Conservation (phyloP, 2,888 invertebrate species). For the Xanthorhoe designata region DNA sequence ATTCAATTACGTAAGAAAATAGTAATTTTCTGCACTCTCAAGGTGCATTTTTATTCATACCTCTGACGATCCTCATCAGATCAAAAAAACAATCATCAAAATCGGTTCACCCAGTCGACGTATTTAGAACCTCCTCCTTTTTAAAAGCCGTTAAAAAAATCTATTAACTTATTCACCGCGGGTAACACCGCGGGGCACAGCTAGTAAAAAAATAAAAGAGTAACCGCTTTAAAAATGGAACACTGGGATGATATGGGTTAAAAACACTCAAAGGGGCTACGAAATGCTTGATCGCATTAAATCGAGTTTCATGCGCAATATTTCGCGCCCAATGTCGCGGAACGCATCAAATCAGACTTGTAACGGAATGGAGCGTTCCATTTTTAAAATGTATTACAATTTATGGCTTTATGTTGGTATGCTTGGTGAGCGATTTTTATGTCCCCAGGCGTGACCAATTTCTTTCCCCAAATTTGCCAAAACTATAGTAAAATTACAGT, state of each 20-base stretch:
- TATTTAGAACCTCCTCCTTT: no score
- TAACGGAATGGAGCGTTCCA: conserved; percentile 57
- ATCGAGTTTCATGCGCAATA: conserved; percentile 76
- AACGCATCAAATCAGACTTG: conserved; percentile 71
- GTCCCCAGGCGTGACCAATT: conserved; percentile 63
- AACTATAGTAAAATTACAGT: conserved; percentile 19
- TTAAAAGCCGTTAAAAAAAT: no score
- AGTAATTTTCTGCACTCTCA: no score
- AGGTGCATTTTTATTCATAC: no score
- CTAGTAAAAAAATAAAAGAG: no score
- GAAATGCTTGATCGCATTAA: conserved; percentile 55
- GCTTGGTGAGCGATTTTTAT: conserved; percentile 61
- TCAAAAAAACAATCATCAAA: no score
- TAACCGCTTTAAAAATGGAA: no score
- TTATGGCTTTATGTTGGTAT: conserved; percentile 68
- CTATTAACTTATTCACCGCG: no score
- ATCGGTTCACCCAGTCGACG: no score
- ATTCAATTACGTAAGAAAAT: no score
- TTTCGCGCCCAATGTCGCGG: conserved; percentile 76
- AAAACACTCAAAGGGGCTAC: conserved; percentile 24
- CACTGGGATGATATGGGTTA: not conserved
- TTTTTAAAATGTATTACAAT: conserved; percentile 74
- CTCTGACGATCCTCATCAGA: no score
- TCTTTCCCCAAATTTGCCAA: conserved; percentile 22
- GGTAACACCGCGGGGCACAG: no score